These are phyloP conservation scores for Lates japonicus DNA, from an alignment of 2,797 vertebrate genomes.

Conservation along the genomic window DNA sequence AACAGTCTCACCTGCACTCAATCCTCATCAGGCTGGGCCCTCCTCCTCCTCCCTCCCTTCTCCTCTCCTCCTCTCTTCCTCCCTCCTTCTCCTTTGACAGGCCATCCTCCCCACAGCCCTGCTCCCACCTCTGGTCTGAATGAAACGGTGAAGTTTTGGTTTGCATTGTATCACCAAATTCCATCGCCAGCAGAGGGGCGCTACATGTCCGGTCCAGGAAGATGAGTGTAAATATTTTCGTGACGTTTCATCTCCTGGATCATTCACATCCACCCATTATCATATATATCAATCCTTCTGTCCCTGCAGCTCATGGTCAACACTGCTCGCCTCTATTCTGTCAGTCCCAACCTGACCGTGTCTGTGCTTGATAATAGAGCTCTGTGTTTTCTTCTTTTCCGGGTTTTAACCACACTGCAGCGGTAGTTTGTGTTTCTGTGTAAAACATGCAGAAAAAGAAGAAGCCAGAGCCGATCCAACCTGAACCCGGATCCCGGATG, in stretches of 20 bases:
- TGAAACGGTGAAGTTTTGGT: neutral
- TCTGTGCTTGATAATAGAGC: neutral
- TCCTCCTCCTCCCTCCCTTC: neutral
- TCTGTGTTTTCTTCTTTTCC: neutral
- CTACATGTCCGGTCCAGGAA: constrained; percentile 71
- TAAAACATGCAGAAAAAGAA: constrained; percentile 92
- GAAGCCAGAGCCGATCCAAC: constrained; percentile 97
- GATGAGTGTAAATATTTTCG: constrained; percentile 82
- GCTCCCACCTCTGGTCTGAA: neutral
- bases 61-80: too few relatives aligned
- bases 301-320: constrained; percentile 23
- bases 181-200: constrained; percentile 72
- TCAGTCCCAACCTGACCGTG: neutral
- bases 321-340: neutral
- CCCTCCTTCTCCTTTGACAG: neutral
- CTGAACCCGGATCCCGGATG: constrained; percentile 95
- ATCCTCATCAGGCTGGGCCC: neutral
- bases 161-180: neutral
- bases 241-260: constrained; percentile 80
- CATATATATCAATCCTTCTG: constrained; percentile 43
- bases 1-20: too few relatives aligned
- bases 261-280: constrained; percentile 74
- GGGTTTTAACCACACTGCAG: neutral
- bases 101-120: neutral
- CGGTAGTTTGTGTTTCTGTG: constrained; percentile 19